Percentiles rank a stretch among this genome's conserved stretches.
These are phyloP conservation scores for Heliconius ethilla DNA, from an alignment of 2,888 invertebrate species.

Conservation along the genomic window DNA sequence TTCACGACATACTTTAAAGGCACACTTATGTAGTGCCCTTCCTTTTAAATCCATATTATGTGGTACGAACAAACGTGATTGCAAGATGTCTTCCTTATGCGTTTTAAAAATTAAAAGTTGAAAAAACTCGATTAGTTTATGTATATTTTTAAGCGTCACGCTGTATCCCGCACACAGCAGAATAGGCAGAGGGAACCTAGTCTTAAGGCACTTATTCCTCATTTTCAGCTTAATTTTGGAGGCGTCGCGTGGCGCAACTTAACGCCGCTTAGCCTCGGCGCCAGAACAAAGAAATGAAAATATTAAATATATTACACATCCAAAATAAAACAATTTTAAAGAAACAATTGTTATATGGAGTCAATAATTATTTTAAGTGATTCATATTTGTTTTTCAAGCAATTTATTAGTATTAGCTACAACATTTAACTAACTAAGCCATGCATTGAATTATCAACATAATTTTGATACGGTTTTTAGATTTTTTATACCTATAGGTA, in stretches of 20 bases:
- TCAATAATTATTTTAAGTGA: too few relatives aligned
- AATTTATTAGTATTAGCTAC: background rate
- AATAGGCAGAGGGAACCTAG: background rate
- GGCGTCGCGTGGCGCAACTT: background rate
- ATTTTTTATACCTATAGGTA: background rate
- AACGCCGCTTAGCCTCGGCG: background rate
- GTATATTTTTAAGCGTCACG: background rate
- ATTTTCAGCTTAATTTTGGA: background rate
- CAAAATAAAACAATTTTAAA: too few relatives aligned
- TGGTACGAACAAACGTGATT: background rate
- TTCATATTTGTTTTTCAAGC: too few relatives aligned
- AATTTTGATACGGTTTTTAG: background rate
- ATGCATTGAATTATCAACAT: background rate
- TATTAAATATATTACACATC: background rate
- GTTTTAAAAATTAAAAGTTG: constrained; percentile 28
- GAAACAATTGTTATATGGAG: too few relatives aligned
- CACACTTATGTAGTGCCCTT: constrained; percentile 49
- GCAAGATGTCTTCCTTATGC: constrained; percentile 5
- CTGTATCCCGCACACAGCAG: background rate
- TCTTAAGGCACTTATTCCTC: background rate
- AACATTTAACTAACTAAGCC: background rate
- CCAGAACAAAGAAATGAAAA: background rate
- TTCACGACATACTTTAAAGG: constrained; percentile 50
- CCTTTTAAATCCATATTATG: constrained; percentile 16
- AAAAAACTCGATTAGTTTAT: background rate